Conservation (phyloP, 2,113 vertebrate species). For the Heteronetta atricapilla region DNA sequence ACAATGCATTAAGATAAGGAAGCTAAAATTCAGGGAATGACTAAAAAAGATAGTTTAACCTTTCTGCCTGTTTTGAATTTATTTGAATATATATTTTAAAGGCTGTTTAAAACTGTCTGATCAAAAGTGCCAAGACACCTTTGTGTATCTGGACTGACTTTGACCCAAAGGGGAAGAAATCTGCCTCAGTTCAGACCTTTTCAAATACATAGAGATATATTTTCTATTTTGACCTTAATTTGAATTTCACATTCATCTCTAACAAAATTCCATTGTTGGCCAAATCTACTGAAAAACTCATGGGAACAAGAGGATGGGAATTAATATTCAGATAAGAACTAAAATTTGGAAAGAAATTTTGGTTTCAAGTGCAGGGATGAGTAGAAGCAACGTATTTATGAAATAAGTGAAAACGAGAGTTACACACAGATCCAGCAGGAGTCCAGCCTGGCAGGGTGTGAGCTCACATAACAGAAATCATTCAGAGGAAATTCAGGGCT, state of each 20-base stretch:
- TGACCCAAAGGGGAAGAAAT: conserved; percentile 29
- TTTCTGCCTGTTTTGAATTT: conserved; percentile 49
- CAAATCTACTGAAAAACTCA: conserved; percentile 1
- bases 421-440: conserved; percentile 14
- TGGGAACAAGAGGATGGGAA: neutral
- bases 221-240: conserved; percentile 57
- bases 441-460: conserved; percentile 2
- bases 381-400: conserved; percentile 10
- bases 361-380: neutral
- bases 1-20: conserved; percentile 59
- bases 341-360: conserved; percentile 19
- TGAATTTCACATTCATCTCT: conserved; percentile 65
- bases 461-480: neutral
- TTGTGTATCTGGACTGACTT: conserved; percentile 47
- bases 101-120: conserved; percentile 15
- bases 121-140: conserved; percentile 36
- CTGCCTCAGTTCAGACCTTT: neutral
- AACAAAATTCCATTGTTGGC: conserved; percentile 47
- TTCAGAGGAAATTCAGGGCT: conserved; percentile 16
- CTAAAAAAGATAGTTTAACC: conserved; percentile 25
- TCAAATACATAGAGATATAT: conserved; percentile 58
- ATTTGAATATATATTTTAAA: conserved; percentile 57
- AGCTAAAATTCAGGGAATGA: conserved; percentile 25
- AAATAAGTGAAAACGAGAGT: neutral
- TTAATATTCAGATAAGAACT: neutral